Evolutionary conservation across 2,113 vertebrate species (phyloP), one percentile per base, ranked within the genome.

Genomic region (Rhynchopsitta pachyrhyncha): DNA sequence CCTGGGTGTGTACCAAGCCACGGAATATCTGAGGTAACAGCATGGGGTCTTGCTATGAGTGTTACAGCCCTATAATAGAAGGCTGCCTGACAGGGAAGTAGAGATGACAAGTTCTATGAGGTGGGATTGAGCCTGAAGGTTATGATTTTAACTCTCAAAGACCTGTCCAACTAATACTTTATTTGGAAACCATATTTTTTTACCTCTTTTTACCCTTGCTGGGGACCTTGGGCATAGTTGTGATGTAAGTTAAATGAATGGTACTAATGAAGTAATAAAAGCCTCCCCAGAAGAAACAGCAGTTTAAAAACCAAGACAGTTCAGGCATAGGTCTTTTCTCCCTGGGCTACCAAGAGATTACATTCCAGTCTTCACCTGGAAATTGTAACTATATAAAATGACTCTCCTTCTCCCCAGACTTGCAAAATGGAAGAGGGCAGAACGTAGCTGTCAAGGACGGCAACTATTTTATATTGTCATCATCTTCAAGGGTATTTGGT

Each of bases 261-360:
- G 55, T n/a, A 41, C 42, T 82, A 87, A 92, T 95, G 88, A 92
- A 95, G 22, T 44, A 79, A 91, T 62, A 76, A 81, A 91, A 92
- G 27, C 25, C 24, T 88, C 57, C 42, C 60, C 73, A 44, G 81
- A 88, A 91, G 55, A 75, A 42, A 22, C 19, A 68, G 46, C 22
- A 4, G 83, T 88, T 84, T 86, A 62, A 93, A 93, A 78, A 1
- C 47, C 52, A 39, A 75, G 86, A 27, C 29, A 64, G 42, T 60
- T 86, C 95, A 91, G 85, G 49, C 37, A 76, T 9, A 66, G 88
- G 39, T 25, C 62, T 91, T 94, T 80, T 47, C 35, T 63, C 70
- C 33, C 23, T 46, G 10, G 47, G 86, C 47, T 86, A 44, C 47
- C 0, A 1, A 80, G 68, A 92, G 76, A 92, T 10, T 83, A 55